A percentile compares a stretch with the other conserved stretches of the same genome.
Evolutionary conservation across 2,797 vertebrate species (phyloP).

Genomic region (Thamnophis elegans): DNA sequence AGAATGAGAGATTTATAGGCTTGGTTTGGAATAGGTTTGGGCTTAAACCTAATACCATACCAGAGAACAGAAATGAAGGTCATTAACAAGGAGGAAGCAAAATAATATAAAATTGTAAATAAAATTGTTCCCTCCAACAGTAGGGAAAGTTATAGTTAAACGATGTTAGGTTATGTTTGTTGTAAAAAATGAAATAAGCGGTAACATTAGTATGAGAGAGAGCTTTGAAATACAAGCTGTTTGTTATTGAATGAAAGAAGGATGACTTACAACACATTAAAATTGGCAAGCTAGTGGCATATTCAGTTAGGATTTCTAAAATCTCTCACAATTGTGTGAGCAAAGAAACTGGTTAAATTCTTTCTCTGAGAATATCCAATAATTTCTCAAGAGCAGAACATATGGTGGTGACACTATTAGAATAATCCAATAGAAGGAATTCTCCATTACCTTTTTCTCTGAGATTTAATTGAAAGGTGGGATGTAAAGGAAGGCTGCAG

Average conservation of each 20-base stretch:
- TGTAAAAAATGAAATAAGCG: not conserved
- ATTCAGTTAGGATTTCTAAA: not conserved
- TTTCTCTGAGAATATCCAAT: not conserved
- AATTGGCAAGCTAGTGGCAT: not conserved
- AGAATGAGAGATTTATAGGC: slow-evolving; percentile 51
- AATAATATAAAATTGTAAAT: slow-evolving; percentile 6
- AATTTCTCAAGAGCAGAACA: not conserved
- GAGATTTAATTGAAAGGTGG: not conserved
- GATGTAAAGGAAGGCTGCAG: not conserved
- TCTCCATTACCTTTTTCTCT: not conserved
- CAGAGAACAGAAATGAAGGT: slow-evolving; percentile 40
- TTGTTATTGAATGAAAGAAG: not conserved
- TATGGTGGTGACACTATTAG: not conserved
- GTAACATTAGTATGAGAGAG: not conserved
- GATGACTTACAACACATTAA: not conserved
- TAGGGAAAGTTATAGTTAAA: not conserved
- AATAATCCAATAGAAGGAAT: not conserved
- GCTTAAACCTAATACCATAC: slow-evolving; percentile 34
- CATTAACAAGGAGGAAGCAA: slow-evolving; percentile 29
- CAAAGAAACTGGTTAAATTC: not conserved
- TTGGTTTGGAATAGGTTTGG: slow-evolving; percentile 42
- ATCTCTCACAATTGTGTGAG: not conserved
- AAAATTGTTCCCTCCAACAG: no score
- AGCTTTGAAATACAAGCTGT: not conserved
- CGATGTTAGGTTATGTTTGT: not conserved